phyloP scores from a whole-genome alignment of 2,797 vertebrate species.

The Urophycis tenuis region DNA sequence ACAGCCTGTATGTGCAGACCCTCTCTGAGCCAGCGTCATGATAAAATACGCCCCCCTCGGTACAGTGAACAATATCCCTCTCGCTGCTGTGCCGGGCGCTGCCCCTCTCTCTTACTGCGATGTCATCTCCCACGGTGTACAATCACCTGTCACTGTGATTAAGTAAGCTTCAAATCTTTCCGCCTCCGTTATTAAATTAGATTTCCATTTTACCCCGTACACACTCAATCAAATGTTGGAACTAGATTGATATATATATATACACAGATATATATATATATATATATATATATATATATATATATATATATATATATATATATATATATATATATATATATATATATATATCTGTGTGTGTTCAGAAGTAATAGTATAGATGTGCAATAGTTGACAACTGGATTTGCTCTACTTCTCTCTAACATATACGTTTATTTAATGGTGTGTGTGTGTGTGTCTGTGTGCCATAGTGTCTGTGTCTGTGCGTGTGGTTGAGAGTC shows the following conservation, averaged over 20 bases:
- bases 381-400: not conserved
- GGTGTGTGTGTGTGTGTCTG: no score
- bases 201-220: constrained; percentile 49
- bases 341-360: not conserved
- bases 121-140: constrained; percentile 50
- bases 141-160: constrained; percentile 66
- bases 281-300: not conserved
- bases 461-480: no score
- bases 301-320: not conserved
- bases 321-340: not conserved
- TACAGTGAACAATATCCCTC: constrained; percentile 58
- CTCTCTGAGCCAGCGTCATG: constrained; percentile 42
- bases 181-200: constrained; percentile 60
- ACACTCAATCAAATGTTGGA: constrained; percentile 38
- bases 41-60: constrained; percentile 53
- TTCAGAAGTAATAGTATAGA: not conserved
- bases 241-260: constrained; percentile 16
- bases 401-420: not conserved
- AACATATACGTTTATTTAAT: not conserved
- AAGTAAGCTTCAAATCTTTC: constrained; percentile 56
- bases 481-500: not conserved
- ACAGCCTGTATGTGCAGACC: constrained; percentile 48
- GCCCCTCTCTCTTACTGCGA: constrained; percentile 40
- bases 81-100: constrained; percentile 49
- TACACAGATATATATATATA: not conserved